These are phyloP conservation scores for Parambassis ranga DNA, from an alignment of 2,797 vertebrate genomes.

Conservation along the genomic window DNA sequence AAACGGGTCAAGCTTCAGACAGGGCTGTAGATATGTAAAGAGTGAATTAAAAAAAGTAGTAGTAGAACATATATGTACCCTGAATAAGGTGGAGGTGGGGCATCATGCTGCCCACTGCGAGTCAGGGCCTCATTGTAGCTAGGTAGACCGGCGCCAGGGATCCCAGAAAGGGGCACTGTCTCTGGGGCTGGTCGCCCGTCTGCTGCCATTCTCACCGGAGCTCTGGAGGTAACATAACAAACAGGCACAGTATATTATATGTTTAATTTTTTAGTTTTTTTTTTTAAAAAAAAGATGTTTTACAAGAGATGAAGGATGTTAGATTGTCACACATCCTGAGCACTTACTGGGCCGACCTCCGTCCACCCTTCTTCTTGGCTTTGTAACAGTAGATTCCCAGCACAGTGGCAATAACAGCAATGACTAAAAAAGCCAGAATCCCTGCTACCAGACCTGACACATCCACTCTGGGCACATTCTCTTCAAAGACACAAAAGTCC, in stretches of 20 bases:
- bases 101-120: slow-evolving; percentile 74
- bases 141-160: slow-evolving; percentile 66
- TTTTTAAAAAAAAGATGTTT: no score
- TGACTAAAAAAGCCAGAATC: slow-evolving; percentile 60
- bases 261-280: no score
- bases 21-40: no score
- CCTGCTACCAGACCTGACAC: slow-evolving; percentile 76
- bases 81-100: slow-evolving; percentile 79
- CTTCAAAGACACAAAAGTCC: slow-evolving; percentile 36
- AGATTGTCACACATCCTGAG: no score
- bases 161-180: slow-evolving; percentile 57
- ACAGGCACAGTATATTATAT: neutral
- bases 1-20: neutral
- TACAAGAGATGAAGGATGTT: no score
- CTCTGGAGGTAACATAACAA: slow-evolving; percentile 50
- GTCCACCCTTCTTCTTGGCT: slow-evolving; percentile 52
- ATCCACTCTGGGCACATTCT: slow-evolving; percentile 43
- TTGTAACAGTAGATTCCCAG: slow-evolving; percentile 79
- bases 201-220: slow-evolving; percentile 67
- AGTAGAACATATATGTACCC: no score
- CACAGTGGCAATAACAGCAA: slow-evolving; percentile 60
- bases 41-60: no score
- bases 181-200: slow-evolving; percentile 61
- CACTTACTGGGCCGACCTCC: slow-evolving; percentile 52
- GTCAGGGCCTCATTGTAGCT: slow-evolving; percentile 76